Base-by-base conservation (phyloP, 2,113 vertebrate species). In the Hypanus sabinus region DNA sequence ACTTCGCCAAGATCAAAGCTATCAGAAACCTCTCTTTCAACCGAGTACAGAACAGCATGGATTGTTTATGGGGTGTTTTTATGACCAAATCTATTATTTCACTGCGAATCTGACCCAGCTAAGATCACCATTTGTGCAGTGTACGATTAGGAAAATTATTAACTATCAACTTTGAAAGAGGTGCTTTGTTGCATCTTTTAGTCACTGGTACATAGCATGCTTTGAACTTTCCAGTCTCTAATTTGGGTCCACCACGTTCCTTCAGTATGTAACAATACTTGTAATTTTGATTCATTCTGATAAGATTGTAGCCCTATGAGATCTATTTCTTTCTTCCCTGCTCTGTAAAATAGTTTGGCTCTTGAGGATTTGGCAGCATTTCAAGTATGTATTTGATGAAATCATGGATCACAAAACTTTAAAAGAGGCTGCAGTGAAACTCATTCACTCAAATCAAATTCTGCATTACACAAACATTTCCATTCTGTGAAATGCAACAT, bases 21-120 rank as follows among this genome's bases (percentile, higher is more conserved):
- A 93, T 71, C 68, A 93, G 90, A 93, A 93, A 93, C 33, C 90
- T 93, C 68, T 93, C 68, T 93, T 93, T 93, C 62, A 93, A 73
- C 90, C 62, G n/a, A 73, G 68, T 93, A 73, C 65, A 93, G 90
- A 93, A 73, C 90, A 93, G 62, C 90, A 36, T 93, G 90, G 65
- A 93, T 71, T 93, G 68, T 93, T 93, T 93, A 93, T 71, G 36
- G 90, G 90, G 33, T 93, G 90, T 93, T 93, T 93, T 93, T 71
- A 93, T 71, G 90, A 93, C 68, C 90, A 73, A 93, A 73, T 93
- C 62, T 93, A 71, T 90, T 65, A 90, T 93, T 93, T 93, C 90
- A 70, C 68, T 93, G 36, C 68, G 70, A 93, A 70, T 73, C 68
- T 36, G 38, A 71, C 90, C 68, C 90, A 46, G 90, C 73, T 93